phyloP scores from a whole-genome alignment of 2,113 vertebrate genomes.

The Rhegmatorhina hoffmannsi region DNA sequence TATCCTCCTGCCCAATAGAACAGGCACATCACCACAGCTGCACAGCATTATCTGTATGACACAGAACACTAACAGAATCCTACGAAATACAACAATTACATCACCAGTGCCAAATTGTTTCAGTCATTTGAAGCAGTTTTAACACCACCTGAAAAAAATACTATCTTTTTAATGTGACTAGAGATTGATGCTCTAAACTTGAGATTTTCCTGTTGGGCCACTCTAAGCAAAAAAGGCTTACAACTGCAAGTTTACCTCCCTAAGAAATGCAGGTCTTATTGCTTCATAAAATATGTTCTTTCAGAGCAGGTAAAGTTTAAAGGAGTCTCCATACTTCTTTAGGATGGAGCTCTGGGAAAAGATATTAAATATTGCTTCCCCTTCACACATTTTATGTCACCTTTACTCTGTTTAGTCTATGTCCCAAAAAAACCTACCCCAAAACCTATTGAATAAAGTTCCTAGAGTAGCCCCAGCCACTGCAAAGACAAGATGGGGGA shows the following conservation, averaged over 20 bases:
- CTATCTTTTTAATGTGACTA: not conserved
- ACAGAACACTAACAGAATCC: not conserved
- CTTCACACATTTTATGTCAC: not conserved
- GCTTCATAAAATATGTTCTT: not conserved
- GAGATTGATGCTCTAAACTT: not conserved
- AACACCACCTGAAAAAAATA: not conserved
- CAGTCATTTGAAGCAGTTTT: not conserved
- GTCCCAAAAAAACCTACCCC: not conserved
- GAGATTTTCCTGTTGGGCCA: not conserved
- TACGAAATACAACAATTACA: not conserved
- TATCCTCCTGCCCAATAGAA: not conserved
- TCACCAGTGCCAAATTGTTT: not conserved
- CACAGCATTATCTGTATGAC: not conserved
- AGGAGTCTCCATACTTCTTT: not conserved
- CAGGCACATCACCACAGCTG: not conserved
- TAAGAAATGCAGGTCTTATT: not conserved
- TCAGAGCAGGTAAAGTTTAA: not conserved
- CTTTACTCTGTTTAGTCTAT: not conserved
- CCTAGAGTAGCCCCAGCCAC: not conserved
- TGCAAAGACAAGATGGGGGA: not conserved
- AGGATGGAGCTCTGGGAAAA: not conserved
- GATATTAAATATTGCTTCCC: not conserved
- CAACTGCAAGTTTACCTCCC: not conserved
- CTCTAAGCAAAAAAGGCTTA: not conserved
- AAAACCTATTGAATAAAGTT: not conserved